These are phyloP conservation scores for Verasper variegatus DNA, from an alignment of 2,113 vertebrate genomes.

Conservation along the genomic window DNA sequence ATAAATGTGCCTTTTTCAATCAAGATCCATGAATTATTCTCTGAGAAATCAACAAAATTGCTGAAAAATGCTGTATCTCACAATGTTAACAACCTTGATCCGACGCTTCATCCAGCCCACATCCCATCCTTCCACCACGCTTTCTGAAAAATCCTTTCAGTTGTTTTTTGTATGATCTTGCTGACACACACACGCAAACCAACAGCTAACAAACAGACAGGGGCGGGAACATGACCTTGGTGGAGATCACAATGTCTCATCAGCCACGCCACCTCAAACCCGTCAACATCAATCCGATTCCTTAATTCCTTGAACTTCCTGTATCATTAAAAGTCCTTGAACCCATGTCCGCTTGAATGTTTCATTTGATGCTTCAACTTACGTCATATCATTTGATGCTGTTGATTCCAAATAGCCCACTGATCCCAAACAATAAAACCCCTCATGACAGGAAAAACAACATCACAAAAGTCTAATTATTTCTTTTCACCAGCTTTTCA, in stretches of 20 bases:
- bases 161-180: too few species aligned
- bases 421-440: conserved; percentile 20
- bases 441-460: background rate
- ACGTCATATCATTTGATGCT: background rate
- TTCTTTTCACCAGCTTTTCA: background rate
- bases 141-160: too few species aligned
- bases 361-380: conserved; percentile 2
- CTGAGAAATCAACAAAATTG: too few species aligned
- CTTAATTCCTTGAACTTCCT: conserved; percentile 10
- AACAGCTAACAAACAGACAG: too few species aligned
- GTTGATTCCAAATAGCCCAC: conserved; percentile 15
- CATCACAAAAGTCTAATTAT: conserved; percentile 15
- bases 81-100: too few species aligned
- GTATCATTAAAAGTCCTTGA: background rate
- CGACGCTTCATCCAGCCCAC: too few species aligned
- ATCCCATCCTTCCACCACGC: too few species aligned
- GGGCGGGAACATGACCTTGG: too few species aligned
- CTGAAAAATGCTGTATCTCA: too few species aligned
- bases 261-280: conserved; percentile 24
- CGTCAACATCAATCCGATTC: conserved; percentile 22
- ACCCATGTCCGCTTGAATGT: background rate
- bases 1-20: too few species aligned
- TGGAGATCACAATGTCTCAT: background rate
- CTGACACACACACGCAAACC: too few species aligned
- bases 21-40: too few species aligned